A percentile compares a stretch with the other conserved stretches of the same genome.
Evolutionary conservation across 2,888 invertebrate genomes (phyloP).

Genomic region (Gymnoscelis rufifasciata): DNA sequence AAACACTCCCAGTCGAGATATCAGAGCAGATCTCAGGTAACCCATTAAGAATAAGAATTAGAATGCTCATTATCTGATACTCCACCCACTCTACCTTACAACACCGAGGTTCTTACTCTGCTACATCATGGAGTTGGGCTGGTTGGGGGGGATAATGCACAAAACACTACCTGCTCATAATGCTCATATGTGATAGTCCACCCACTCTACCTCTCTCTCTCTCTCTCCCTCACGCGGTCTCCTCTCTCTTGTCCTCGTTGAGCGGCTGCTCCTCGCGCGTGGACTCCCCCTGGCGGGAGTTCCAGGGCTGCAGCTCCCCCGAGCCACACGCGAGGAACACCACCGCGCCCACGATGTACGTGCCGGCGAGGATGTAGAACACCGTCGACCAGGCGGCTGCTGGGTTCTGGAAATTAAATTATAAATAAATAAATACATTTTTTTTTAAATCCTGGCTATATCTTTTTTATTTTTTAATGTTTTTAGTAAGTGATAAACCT

Average conservation of each 20-base stretch:
- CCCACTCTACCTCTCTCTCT: neutral
- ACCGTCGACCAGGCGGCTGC: slow-evolving; percentile 89
- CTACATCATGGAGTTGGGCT: no score
- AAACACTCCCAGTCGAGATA: no score
- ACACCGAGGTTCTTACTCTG: no score
- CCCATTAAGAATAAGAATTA: no score
- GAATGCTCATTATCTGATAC: no score
- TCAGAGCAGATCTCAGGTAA: no score
- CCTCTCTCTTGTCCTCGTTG: slow-evolving; percentile 53
- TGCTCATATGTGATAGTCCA: neutral
- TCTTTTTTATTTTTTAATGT: no score
- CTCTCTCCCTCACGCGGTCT: neutral
- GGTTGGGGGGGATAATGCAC: no score
- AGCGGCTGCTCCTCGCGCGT: slow-evolving; percentile 60
- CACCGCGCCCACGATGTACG: slow-evolving; percentile 83
- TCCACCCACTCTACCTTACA: no score
- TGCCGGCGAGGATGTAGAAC: slow-evolving; percentile 87
- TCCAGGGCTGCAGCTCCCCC: slow-evolving; percentile 81
- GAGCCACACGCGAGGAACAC: slow-evolving; percentile 82
- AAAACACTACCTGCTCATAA: neutral
- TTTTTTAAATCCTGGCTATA: no score
- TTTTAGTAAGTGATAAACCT: no score
- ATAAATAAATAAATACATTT: no score
- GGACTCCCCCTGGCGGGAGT: slow-evolving; percentile 29
- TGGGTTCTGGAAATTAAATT: slow-evolving; percentile 77